Conservation (phyloP, 2,888 invertebrate species). For the Parnassius apollo region DNA sequence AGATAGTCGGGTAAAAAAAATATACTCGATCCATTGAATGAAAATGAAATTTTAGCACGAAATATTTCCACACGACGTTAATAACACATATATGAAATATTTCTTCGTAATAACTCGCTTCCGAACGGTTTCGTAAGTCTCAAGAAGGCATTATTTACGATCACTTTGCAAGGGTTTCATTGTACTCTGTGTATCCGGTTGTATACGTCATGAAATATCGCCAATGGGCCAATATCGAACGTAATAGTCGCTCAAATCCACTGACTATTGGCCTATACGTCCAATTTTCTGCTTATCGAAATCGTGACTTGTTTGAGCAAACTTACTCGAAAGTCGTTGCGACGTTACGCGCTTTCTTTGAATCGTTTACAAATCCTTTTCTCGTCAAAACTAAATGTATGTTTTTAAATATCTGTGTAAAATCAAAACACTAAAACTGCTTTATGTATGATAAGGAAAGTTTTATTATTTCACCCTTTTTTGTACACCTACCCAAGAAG, state of each 20-base stretch:
- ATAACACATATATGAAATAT: background rate
- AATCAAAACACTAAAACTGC: no score
- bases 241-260: slow-evolving; percentile 52
- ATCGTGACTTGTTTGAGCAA: slow-evolving; percentile 63
- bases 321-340: slow-evolving; percentile 24
- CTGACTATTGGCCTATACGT: slow-evolving; percentile 46
- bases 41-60: no score
- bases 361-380: no score
- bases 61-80: no score
- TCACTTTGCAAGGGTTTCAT: slow-evolving; percentile 51
- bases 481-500: no score
- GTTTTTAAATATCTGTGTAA: no score
- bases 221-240: slow-evolving; percentile 42
- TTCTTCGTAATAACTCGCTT: slow-evolving; percentile 4
- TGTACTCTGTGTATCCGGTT: slow-evolving; percentile 43
- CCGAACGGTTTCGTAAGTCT: slow-evolving; percentile 4
- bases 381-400: no score
- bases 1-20: no score
- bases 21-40: no score
- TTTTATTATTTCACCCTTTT: no score
- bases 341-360: no score
- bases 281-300: slow-evolving; percentile 62
- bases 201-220: slow-evolving; percentile 53
- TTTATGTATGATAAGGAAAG: no score
- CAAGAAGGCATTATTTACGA: slow-evolving; percentile 43